Evolutionary conservation across 2,797 vertebrate genomes (phyloP), one percentile per base, ranked within the genome.

Genomic region (Sebastes matsubarae): DNA sequence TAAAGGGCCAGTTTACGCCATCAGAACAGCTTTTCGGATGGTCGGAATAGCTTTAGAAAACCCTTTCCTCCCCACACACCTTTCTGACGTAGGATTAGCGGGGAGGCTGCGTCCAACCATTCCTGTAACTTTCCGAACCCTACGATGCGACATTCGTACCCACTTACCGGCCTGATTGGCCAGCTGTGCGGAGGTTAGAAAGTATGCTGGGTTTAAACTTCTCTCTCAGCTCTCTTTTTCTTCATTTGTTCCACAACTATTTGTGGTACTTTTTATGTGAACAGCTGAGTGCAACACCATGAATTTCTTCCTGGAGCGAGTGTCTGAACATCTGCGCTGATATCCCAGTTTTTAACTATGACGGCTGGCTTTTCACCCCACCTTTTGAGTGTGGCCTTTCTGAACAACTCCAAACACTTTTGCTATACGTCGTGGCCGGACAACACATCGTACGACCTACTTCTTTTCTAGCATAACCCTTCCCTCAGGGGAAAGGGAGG

Each of bases 401-500:
- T 3, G 4, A 64, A 32, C 24, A 25, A 24, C 61, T 54, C 10
- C 2, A 36, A 55, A 36, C 16, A 22, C 34, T 22, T 64, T 25
- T 27, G n/a, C 76, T 69, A 32, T 58, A 42, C 5, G 12, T 38
- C 4, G 8, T 6, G 27, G 10, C 6, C 4, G 4, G 50, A 61
- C 61, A 68, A 34, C 34, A 64, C 2, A 14, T 58, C 1, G 3
- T 16, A n/a, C 27, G 2, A 59, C 68, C 55, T 8, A 32, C 38
- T 68, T 68, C 16, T 70, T n/a, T 29, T 34, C 61, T 36, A 20
- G 34, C 55, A 14, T 27, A 55, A 50, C 67, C 59, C 9, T 2
- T 36, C 69, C 61, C 68, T 50, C 1, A 1, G 71, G 30, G 34
- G 13, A 72, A 76, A 68, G 77, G 72, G 85, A 87, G 91, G 87